Evolutionary conservation across 2,888 invertebrate genomes (phyloP).

Genomic region (Philaethria dido): DNA sequence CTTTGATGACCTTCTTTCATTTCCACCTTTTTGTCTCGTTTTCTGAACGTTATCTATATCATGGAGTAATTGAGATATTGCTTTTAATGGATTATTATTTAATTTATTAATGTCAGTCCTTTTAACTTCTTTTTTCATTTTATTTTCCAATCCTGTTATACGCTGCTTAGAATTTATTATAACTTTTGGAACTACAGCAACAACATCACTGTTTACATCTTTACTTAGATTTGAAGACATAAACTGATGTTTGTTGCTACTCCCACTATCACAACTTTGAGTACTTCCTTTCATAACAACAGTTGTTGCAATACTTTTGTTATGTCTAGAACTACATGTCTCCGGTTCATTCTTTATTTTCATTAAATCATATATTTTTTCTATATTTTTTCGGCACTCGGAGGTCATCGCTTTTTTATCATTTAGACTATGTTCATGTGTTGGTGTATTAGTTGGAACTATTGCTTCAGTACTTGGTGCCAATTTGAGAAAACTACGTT

Average conservation of each 20-base stretch:
- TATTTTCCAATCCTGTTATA: conserved; percentile 51
- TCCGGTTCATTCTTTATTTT: conserved; percentile 52
- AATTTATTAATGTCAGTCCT: conserved; percentile 49
- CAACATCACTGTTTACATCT: conserved; percentile 33
- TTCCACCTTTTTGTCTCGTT: conserved; percentile 52
- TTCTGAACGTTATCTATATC: conserved; percentile 71
- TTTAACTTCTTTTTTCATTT: conserved; percentile 53
- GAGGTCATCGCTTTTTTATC: conserved; percentile 50
- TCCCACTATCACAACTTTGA: conserved; percentile 66
- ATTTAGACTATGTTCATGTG: conserved; percentile 33
- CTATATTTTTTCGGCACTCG: conserved; percentile 71
- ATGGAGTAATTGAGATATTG: conserved; percentile 71
- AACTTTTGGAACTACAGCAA: conserved; percentile 62
- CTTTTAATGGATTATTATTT: conserved; percentile 67
- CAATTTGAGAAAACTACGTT: conserved; percentile 12
- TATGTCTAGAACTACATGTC: not conserved
- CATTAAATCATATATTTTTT: conserved; percentile 71
- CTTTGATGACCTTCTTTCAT: conserved; percentile 53
- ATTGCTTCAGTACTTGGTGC: conserved; percentile 34
- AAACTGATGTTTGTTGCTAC: conserved; percentile 64
- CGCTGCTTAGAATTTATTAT: conserved; percentile 63
- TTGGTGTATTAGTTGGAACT: conserved; percentile 50
- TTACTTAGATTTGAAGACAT: conserved; percentile 53
- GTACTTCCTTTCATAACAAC: conserved; percentile 45
- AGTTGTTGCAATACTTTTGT: conserved; percentile 19